Evolutionary conservation across 23 tunicate genomes (phyloP).

Genomic region (Trididemnum miniatum): DNA sequence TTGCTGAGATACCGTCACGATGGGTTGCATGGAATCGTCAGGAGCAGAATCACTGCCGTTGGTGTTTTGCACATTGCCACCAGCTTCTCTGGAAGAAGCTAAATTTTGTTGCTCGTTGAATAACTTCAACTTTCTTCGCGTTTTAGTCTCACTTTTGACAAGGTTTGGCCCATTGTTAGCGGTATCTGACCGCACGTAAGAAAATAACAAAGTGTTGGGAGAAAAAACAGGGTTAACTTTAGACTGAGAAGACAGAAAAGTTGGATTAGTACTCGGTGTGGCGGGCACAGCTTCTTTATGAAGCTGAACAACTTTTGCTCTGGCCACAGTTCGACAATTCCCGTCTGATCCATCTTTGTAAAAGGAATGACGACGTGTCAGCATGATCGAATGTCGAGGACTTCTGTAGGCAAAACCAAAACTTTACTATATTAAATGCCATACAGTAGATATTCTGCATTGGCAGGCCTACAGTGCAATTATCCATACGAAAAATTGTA

Average conservation of each 20-base stretch:
- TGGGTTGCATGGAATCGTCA: background rate
- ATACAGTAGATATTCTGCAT: too few species aligned
- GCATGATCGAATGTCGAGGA: slow-evolving; percentile 74
- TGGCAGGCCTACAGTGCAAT: too few species aligned
- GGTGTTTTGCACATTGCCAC: background rate
- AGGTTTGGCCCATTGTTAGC: background rate
- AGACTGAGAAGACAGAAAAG: background rate
- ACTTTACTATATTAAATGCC: too few species aligned
- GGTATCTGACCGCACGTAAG: slow-evolving; percentile 1
- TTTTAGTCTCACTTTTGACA: background rate
- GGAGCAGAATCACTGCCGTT: background rate
- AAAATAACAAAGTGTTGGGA: slow-evolving; percentile 52
- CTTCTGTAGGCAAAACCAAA: too few species aligned
- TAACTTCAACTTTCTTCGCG: background rate
- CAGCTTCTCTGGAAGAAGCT: background rate
- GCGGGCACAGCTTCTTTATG: slow-evolving; percentile 80
- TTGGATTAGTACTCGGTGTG: slow-evolving; percentile 33
- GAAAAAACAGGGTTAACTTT: slow-evolving; percentile 11
- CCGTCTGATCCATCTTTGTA: slow-evolving; percentile 55
- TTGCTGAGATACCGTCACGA: background rate
- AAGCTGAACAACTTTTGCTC: slow-evolving; percentile 72
- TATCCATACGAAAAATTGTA: too few species aligned
- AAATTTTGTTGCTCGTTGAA: background rate
- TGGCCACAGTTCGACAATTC: slow-evolving; percentile 66
- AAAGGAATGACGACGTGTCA: slow-evolving; percentile 83